Base-by-base conservation (phyloP, 1,140 invertebrate species). In the Drosophila pruinosa region DNA sequence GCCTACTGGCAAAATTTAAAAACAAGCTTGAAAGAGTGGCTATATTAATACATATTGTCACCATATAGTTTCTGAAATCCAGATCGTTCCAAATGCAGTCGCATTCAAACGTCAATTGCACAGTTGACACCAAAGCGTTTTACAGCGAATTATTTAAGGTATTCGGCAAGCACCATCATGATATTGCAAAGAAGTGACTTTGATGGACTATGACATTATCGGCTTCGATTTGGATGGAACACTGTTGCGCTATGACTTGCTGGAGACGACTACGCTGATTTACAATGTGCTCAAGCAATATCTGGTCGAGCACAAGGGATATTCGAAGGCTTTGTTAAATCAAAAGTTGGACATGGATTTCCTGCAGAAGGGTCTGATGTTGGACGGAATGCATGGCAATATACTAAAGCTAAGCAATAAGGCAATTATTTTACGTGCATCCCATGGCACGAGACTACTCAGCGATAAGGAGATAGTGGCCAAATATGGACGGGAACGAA, bases 191-290 rank as follows among this genome's bases (percentile, higher is more conserved):
- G 70, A 86, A 12, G 92, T 95, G 31, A 92, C 78, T 50, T 93
- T 95, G 21, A 91, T 82, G 17, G 92, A 96, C 75, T 97, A 96
- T 81, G 95, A 96, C 79, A 95, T 94, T 58, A 93, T 96, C 57
- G 96, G 96, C 6, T 97, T 97, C 88, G 96, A 97, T 91, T 91
- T 97, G 63, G 96, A 97, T 75, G 94, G 96, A 78, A 96, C 95
- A 1, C 72, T 96, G 22, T 91, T 95, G 21, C 92, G 93, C 47
- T 97, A 96, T 69, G 94, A 95, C 72, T 88, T 96, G 2, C 92
- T 50, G 8, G 74, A 86, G 57, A 91, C 95, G 90, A 92, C 94
- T 14, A 89, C 93, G 34, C 81, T 96, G 56, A 94, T 94, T 48
- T 96, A 96, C 78, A 90, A 94, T 10, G 86, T 93, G 3, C 74